Evolutionary conservation across 2,797 vertebrate species (phyloP).

Genomic region (Ctenopoma multispine): DNA sequence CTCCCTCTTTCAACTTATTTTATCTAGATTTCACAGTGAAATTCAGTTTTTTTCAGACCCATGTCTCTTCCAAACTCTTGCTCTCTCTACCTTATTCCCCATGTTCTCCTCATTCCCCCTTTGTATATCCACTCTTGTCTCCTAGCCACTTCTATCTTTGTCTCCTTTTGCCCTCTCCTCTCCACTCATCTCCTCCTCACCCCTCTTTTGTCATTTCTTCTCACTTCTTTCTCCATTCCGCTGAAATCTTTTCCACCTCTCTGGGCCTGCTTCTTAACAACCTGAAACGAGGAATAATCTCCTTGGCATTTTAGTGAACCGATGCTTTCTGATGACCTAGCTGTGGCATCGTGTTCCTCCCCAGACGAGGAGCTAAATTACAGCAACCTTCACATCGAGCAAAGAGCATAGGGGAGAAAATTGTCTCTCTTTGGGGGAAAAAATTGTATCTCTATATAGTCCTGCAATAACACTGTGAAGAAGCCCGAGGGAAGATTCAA

Average conservation of each 20-base stretch:
- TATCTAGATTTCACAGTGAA: background rate
- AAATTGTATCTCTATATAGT: slow-evolving; percentile 64
- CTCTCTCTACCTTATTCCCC: background rate
- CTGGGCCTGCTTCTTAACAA: slow-evolving; percentile 13
- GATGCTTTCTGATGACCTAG: slow-evolving; percentile 61
- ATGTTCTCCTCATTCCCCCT: background rate
- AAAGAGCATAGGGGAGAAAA: slow-evolving; percentile 62
- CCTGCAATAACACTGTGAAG: slow-evolving; percentile 52
- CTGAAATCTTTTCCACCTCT: slow-evolving; percentile 7
- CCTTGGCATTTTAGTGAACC: slow-evolving; percentile 55
- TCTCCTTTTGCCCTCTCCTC: background rate
- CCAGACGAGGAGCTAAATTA: slow-evolving; percentile 64
- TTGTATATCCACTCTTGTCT: background rate
- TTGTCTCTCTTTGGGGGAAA: slow-evolving; percentile 56
- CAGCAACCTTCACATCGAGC: slow-evolving; percentile 55
- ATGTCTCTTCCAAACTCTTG: background rate
- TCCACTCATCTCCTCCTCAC: background rate
- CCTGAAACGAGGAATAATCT: slow-evolving; percentile 57
- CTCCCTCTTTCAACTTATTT: too few species aligned
- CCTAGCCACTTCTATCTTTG: slow-evolving; percentile 1
- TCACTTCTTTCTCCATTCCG: background rate
- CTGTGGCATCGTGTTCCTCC: slow-evolving; percentile 70
- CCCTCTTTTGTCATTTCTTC: background rate
- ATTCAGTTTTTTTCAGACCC: too few species aligned
- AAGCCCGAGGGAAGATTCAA: slow-evolving; percentile 44